These are phyloP conservation scores for Palythoa caribaeorum DNA, from an alignment of 92 coral and sea anemone genomes.

Conservation along the genomic window DNA sequence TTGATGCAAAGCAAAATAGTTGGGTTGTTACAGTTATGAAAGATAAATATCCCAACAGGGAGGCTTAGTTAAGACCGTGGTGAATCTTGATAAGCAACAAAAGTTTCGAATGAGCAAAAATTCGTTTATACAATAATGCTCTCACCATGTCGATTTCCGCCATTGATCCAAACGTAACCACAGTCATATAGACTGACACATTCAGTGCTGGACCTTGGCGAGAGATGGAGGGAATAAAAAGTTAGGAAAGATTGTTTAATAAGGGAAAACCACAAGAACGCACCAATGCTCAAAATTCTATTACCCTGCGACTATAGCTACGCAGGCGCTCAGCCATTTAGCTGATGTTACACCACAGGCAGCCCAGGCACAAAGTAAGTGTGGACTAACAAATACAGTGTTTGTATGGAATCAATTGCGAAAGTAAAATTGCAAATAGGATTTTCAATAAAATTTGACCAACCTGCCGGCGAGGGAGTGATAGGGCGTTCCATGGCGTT, in stretches of 20 bases:
- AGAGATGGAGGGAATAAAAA: background rate
- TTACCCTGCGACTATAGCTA: background rate
- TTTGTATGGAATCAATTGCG: too few species aligned
- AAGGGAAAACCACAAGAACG: background rate
- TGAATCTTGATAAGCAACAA: too few species aligned
- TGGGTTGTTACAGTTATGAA: background rate
- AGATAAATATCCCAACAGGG: too few species aligned
- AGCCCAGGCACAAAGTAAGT: too few species aligned
- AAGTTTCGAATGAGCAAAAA: background rate
- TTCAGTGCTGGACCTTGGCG: constrained; percentile 76
- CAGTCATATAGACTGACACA: constrained; percentile 85
- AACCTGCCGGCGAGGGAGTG: too few species aligned
- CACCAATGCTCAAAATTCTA: background rate
- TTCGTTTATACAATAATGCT: background rate
- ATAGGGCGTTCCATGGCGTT: too few species aligned
- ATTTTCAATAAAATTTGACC: too few species aligned
- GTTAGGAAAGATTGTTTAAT: background rate
- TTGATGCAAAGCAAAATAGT: too few species aligned
- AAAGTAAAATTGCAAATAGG: too few species aligned
- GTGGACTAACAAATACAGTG: too few species aligned
- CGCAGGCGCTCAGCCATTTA: background rate
- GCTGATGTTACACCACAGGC: background rate
- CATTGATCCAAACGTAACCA: constrained; percentile 93
- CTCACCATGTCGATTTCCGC: constrained; percentile 94
- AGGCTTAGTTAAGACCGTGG: too few species aligned